phyloP scores from a whole-genome alignment of 2,113 vertebrate species.

The Salvelinus alpinus region DNA sequence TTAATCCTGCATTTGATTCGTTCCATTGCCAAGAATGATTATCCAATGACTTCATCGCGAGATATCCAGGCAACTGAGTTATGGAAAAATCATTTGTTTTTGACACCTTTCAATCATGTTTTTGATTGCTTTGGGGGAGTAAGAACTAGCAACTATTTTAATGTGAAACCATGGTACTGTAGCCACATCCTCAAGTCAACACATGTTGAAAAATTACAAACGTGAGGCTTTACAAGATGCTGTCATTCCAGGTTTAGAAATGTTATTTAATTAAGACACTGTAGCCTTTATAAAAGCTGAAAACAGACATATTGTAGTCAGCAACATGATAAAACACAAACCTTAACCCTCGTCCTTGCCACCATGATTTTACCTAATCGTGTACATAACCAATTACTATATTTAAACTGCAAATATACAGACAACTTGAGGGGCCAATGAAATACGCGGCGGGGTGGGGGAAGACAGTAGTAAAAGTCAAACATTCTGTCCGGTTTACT shows the following conservation, averaged over 20 bases:
- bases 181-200: not conserved
- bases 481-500: no score
- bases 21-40: conserved; percentile 50
- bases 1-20: conserved; percentile 56
- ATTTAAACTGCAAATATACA: no score
- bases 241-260: not conserved
- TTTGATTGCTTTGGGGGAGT: conserved; percentile 55
- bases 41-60: conserved; percentile 51
- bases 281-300: not conserved
- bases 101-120: conserved; percentile 57
- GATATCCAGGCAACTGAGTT: conserved; percentile 55
- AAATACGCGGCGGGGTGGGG: no score
- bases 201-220: not conserved
- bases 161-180: conserved; percentile 4
- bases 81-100: conserved; percentile 60
- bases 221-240: not conserved
- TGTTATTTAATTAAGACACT: not conserved
- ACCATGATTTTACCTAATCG: no score
- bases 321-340: not conserved
- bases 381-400: no score
- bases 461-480: no score
- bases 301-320: not conserved
- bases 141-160: conserved; percentile 21
- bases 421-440: no score
- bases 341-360: no score